Conservation (phyloP, 2,113 vertebrate genomes). For the Pedetes capensis region DNA sequence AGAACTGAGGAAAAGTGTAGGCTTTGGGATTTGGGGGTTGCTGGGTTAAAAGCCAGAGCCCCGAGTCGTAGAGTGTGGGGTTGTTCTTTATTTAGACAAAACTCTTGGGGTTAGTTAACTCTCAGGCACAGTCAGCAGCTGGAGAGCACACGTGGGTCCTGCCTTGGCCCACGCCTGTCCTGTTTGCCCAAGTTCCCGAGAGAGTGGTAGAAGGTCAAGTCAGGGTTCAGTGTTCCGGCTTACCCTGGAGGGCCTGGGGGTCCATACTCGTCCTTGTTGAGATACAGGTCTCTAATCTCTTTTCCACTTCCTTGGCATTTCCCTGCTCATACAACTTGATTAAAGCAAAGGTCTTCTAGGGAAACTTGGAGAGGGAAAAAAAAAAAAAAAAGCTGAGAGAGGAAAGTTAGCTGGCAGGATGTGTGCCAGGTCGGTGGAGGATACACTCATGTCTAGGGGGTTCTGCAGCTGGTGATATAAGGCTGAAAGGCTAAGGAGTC, state of each 20-base stretch:
- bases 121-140: neutral
- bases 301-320: neutral
- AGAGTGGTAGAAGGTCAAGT: neutral
- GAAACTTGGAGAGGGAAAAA: neutral
- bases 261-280: neutral
- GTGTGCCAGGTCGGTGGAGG: neutral
- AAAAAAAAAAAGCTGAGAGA: neutral
- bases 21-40: neutral
- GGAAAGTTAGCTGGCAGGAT: neutral
- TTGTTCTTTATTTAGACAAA: neutral
- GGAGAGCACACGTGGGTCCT: neutral
- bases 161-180: neutral
- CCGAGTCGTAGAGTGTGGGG: neutral
- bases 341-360: neutral
- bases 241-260: neutral
- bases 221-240: neutral
- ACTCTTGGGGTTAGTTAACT: neutral
- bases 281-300: neutral
- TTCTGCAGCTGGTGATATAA: neutral
- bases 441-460: fast-evolving
- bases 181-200: neutral
- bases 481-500: neutral
- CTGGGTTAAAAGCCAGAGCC: neutral
- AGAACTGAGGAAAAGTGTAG: neutral
- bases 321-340: neutral